phyloP scores from a whole-genome alignment of 1,140 invertebrate species.

The Drosophila truncata region DNA sequence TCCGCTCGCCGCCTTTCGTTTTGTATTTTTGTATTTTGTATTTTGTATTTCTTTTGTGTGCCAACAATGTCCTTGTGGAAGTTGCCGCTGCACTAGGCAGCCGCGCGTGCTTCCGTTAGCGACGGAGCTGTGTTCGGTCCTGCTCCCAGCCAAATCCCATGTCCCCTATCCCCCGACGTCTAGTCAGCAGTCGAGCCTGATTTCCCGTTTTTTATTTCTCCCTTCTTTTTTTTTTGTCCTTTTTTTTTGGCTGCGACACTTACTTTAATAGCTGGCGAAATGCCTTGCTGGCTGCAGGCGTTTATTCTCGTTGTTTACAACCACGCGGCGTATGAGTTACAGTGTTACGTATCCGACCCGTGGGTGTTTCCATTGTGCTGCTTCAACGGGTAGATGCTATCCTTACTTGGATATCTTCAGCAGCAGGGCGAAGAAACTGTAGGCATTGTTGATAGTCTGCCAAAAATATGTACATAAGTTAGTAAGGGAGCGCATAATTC shows the following conservation, averaged over 20 bases:
- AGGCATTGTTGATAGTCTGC: slow-evolving; percentile 80
- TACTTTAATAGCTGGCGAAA: slow-evolving; percentile 70
- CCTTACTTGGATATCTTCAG: slow-evolving; percentile 72
- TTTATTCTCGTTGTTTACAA: slow-evolving; percentile 48
- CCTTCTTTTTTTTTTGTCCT: slow-evolving; percentile 1
- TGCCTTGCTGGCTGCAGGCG: slow-evolving; percentile 50
- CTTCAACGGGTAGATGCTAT: background rate
- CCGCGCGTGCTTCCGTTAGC: slow-evolving; percentile 54
- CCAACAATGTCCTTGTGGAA: slow-evolving; percentile 58
- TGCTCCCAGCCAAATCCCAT: slow-evolving; percentile 8
- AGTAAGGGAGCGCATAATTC: background rate
- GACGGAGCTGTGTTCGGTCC: slow-evolving; percentile 22
- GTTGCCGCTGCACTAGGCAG: slow-evolving; percentile 50
- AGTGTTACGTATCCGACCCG: slow-evolving; percentile 48
- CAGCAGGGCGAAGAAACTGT: slow-evolving; percentile 75
- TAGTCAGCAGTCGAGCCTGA: slow-evolving; percentile 46
- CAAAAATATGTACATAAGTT: slow-evolving; percentile 8
- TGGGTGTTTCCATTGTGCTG: slow-evolving; percentile 44
- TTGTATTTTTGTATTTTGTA: slow-evolving; percentile 36
- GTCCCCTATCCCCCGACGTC: slow-evolving; percentile 21
- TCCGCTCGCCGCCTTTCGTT: slow-evolving; percentile 57
- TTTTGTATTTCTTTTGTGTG: slow-evolving; percentile 62
- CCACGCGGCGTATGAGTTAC: slow-evolving; percentile 56
- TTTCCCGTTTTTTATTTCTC: slow-evolving; percentile 27
- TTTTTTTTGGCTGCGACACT: slow-evolving; percentile 63